These are phyloP conservation scores for Listronotus oregonensis DNA, from an alignment of 1,140 invertebrate genomes.

Conservation along the genomic window DNA sequence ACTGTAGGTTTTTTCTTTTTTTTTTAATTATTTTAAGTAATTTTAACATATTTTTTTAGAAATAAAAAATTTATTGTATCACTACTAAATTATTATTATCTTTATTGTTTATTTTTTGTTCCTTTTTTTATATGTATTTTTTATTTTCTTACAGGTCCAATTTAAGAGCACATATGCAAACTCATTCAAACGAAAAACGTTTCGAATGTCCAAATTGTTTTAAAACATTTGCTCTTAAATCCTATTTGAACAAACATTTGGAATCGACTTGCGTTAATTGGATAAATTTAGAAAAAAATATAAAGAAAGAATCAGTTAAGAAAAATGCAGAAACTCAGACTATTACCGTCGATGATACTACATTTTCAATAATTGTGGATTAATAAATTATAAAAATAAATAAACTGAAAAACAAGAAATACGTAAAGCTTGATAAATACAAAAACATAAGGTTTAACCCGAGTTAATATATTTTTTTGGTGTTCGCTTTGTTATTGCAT, in stretches of 20 bases:
- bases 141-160: slow-evolving; percentile 68
- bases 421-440: too few species aligned
- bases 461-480: too few species aligned
- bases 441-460: too few species aligned
- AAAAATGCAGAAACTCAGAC: slow-evolving; percentile 41
- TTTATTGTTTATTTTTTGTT: too few species aligned
- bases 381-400: slow-evolving; percentile 3
- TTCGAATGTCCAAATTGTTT: slow-evolving; percentile 87
- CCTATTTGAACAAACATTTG: slow-evolving; percentile 96
- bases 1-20: too few species aligned
- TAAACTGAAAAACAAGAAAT: too few species aligned
- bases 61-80: too few species aligned
- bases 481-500: too few species aligned
- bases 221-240: slow-evolving; percentile 95
- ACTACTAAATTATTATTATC: too few species aligned
- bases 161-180: slow-evolving; percentile 99
- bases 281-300: slow-evolving; percentile 39
- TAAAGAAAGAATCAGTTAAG: slow-evolving; percentile 13
- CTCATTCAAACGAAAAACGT: slow-evolving; percentile 94
- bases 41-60: too few species aligned
- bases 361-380: slow-evolving; percentile 25
- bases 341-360: slow-evolving; percentile 21
- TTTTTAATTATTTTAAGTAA: too few species aligned
- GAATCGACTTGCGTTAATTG: slow-evolving; percentile 84
- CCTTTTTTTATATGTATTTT: background rate